Conservation (phyloP, 2,797 vertebrate species). For the Denticeps clupeoides region DNA sequence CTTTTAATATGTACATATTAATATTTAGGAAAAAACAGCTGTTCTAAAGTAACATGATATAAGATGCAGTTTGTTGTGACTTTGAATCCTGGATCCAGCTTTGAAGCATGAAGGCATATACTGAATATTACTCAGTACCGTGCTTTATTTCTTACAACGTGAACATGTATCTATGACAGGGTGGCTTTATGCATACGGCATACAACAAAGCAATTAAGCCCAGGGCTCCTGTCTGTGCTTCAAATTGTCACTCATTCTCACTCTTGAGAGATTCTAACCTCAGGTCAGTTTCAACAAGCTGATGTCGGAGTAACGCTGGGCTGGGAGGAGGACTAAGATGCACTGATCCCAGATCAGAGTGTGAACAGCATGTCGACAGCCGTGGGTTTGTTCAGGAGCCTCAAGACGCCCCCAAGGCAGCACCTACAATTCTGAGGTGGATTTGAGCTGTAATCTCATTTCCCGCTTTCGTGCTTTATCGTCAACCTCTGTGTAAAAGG, state of each 20-base stretch:
- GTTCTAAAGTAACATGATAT: too few relatives aligned
- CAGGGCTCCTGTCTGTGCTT: neutral
- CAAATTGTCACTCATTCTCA: neutral
- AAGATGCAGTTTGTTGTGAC: too few relatives aligned
- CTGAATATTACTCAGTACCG: too few relatives aligned
- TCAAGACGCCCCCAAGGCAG: slow-evolving; percentile 18
- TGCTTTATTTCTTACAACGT: too few relatives aligned
- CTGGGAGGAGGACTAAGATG: neutral
- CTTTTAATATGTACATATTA: too few relatives aligned
- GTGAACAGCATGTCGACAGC: neutral
- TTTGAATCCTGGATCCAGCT: too few relatives aligned
- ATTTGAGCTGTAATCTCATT: slow-evolving; percentile 20
- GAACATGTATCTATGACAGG: too few relatives aligned
- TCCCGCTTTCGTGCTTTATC: slow-evolving; percentile 22
- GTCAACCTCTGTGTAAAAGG: slow-evolving; percentile 27
- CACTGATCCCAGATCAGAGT: neutral
- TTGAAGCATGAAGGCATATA: too few relatives aligned
- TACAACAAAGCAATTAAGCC: too few relatives aligned
- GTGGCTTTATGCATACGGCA: too few relatives aligned
- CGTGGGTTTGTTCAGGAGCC: too few relatives aligned
- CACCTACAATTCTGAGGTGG: slow-evolving; percentile 10
- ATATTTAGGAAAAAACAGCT: too few relatives aligned
- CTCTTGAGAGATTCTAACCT: neutral
- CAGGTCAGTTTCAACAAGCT: neutral
- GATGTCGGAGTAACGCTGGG: neutral